Evolutionary conservation across 1,140 invertebrate species (phyloP), one percentile per base, ranked within the genome.

Genomic region (Bactericera cockerelli): DNA sequence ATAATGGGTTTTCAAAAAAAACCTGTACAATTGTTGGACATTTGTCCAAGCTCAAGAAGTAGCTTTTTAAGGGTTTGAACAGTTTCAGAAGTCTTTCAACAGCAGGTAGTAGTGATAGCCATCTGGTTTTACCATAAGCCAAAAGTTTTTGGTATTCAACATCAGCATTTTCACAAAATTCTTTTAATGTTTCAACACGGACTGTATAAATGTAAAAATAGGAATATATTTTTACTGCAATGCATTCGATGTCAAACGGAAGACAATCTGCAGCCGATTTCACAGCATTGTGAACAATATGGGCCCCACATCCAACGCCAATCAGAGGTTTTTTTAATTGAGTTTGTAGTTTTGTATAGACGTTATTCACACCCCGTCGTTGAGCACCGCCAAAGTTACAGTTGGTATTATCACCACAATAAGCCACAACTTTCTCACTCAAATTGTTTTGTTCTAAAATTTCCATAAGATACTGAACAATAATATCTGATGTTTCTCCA

Each of bases 221-320:
- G 13, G 49, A 56, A 62, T 68, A 68, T 61, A 69, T 65, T 63
- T 69, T 69, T 26, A 67, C 60, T 56, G 66, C 59, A 59, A 70
- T 57, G 42, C 22, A 55, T 65, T 70, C 66, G 14, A 67, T 25
- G 60, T 69, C 67, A 57, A 70, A 57, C 49, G 66, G 67, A 26
- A 70, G 61, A 1, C 22, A 56, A 63, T 70, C 64, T 53, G 59
- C 61, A 31, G 67, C 62, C n/a, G 42, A 65, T 66, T 70, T 63
- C 16, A 65, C 61, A 53, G 60, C 26, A 61, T 71, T 70, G 63
- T 70, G 67, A 19, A 70, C 59, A 60, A 69, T 66, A 61, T 70
- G 68, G 38, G 60, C 65, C 16, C 33, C 54, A 62, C 66, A 67
- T 39, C 64, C 63, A 55, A 65, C 59, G 19, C 62, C 63, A 59